Evolutionary conservation across 2,797 vertebrate species (phyloP).

Genomic region (Numenius phaeopus): DNA sequence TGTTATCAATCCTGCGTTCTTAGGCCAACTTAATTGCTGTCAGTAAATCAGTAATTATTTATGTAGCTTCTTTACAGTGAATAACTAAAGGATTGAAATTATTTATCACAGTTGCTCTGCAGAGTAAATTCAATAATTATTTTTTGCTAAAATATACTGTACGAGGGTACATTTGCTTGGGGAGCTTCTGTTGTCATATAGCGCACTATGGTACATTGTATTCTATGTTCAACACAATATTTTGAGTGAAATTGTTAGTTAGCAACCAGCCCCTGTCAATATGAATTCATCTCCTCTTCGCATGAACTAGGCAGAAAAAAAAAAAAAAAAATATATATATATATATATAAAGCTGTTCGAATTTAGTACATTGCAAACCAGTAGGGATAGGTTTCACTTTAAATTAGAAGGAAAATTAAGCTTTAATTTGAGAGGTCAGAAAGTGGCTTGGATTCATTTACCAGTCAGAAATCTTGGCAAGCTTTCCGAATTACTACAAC

Average conservation of each 20-base stretch:
- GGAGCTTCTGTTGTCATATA: accelerated
- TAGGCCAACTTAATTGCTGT: slow-evolving; percentile 31
- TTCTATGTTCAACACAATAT: background rate
- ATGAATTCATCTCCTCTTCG: background rate
- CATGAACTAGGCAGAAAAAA: background rate
- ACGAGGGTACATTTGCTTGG: no score
- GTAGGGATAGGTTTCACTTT: background rate
- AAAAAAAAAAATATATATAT: background rate
- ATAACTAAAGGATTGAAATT: background rate
- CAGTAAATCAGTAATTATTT: slow-evolving; percentile 53
- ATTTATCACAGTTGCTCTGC: background rate
- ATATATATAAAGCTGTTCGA: background rate
- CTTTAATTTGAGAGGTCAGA: background rate
- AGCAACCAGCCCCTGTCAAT: background rate
- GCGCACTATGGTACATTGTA: accelerated
- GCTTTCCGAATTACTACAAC: background rate
- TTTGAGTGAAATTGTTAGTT: background rate
- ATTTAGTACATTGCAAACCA: background rate
- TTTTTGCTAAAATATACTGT: background rate
- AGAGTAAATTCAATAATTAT: background rate
- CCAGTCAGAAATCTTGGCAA: background rate
- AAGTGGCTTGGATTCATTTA: background rate
- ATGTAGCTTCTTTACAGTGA: slow-evolving; percentile 10
- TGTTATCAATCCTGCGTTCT: slow-evolving; percentile 34
- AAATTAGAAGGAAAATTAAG: background rate